These are phyloP conservation scores for Erebia epiphron DNA, from an alignment of 2,888 invertebrate species.

Conservation along the genomic window DNA sequence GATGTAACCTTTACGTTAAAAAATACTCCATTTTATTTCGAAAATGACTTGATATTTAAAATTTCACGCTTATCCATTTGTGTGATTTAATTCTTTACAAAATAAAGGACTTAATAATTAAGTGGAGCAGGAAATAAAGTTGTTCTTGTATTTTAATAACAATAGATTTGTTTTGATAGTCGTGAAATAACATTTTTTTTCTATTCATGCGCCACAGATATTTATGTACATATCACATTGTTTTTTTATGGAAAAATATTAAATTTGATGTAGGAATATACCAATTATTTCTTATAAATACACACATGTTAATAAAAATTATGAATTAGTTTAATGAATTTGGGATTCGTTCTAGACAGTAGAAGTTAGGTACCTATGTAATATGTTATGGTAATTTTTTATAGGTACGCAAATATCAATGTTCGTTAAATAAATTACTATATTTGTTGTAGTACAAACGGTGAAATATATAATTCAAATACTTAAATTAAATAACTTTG, in stretches of 20 bases:
- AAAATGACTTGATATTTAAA: constrained; percentile 2
- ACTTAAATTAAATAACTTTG: neutral
- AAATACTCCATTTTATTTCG: constrained; percentile 9
- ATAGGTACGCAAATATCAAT: neutral
- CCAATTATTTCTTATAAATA: neutral
- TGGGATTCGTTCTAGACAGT: neutral
- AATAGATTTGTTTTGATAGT: neutral
- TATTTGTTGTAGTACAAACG: neutral
- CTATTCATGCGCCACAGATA: neutral
- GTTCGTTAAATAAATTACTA: neutral
- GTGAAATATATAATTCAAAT: neutral
- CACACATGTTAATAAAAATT: neutral
- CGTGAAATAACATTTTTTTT: neutral
- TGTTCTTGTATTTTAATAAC: neutral
- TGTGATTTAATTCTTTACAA: constrained; percentile 8
- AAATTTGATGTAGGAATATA: neutral
- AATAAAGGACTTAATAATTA: constrained; percentile 11
- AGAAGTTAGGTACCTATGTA: too few relatives aligned
- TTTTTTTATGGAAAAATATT: neutral
- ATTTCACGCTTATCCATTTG: constrained; percentile 14
- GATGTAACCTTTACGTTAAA: neutral
- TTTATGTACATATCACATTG: neutral
- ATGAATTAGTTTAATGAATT: neutral
- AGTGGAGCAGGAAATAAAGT: constrained; percentile 5
- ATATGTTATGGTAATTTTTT: neutral